Evolutionary conservation across 2,113 vertebrate species (phyloP).

Genomic region (Pseudorhombus dupliciocellatus): DNA sequence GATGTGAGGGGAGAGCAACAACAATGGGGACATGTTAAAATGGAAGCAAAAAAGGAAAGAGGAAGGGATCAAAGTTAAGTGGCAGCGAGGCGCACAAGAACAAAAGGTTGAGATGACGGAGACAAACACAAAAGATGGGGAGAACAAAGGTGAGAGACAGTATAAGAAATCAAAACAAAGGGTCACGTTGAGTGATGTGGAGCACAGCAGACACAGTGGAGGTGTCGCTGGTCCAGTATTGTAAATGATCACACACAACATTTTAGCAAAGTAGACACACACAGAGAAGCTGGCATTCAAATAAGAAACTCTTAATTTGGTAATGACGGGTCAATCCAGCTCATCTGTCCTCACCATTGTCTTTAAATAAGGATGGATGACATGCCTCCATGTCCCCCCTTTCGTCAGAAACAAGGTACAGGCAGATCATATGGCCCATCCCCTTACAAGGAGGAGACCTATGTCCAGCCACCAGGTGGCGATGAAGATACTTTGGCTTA

Average conservation of each 20-base stretch:
- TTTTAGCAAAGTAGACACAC: not conserved
- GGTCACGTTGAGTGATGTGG: slow-evolving; percentile 16
- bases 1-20: slow-evolving; percentile 42
- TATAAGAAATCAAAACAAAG: slow-evolving; percentile 27
- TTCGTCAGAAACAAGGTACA: too few relatives aligned
- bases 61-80: slow-evolving; percentile 26
- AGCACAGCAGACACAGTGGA: slow-evolving; percentile 5
- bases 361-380: too few relatives aligned
- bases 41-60: slow-evolving; percentile 18
- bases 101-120: slow-evolving; percentile 28
- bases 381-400: too few relatives aligned
- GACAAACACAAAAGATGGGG: slow-evolving; percentile 4
- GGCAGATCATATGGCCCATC: too few relatives aligned
- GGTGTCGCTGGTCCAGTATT: not conserved
- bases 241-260: slow-evolving; percentile 7
- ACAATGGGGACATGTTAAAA: not conserved
- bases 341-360: too few relatives aligned
- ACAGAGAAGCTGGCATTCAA: not conserved
- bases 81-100: not conserved
- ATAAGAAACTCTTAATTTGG: not conserved
- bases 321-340: not conserved
- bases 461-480: too few relatives aligned
- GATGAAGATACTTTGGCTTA: too few relatives aligned
- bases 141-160: slow-evolving; percentile 23
- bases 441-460: too few relatives aligned